Evolutionary conservation across 2,797 vertebrate species (phyloP).

Genomic region (Euthynnus affinis): DNA sequence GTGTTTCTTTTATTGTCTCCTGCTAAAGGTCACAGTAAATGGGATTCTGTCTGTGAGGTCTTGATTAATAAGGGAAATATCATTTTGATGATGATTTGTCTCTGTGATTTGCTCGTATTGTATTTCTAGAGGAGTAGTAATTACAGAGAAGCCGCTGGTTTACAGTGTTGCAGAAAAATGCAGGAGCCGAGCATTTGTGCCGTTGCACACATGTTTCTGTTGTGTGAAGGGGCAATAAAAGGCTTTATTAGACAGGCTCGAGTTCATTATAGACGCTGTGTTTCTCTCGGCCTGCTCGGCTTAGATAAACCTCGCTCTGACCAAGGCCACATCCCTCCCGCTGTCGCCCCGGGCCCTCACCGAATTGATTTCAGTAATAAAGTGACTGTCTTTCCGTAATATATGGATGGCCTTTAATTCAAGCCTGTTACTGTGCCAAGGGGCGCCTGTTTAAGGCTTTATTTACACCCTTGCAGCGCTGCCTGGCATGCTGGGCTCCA

Average conservation of each 20-base stretch:
- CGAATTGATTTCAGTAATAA: slow-evolving; percentile 95
- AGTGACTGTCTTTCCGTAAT: slow-evolving; percentile 90
- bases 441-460: slow-evolving; percentile 91
- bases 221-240: slow-evolving; percentile 75
- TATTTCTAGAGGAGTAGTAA: slow-evolving; percentile 55
- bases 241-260: slow-evolving; percentile 87
- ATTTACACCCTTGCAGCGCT: slow-evolving; percentile 88
- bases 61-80: slow-evolving; percentile 65
- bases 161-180: slow-evolving; percentile 20
- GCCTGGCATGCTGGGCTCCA: slow-evolving; percentile 73
- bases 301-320: slow-evolving; percentile 92
- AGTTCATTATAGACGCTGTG: slow-evolving; percentile 88
- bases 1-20: slow-evolving; percentile 35
- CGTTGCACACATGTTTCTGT: slow-evolving; percentile 39
- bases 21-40: slow-evolving; percentile 77
- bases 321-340: slow-evolving; percentile 87
- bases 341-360: slow-evolving; percentile 84
- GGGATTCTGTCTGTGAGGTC: slow-evolving; percentile 50
- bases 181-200: slow-evolving; percentile 21
- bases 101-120: slow-evolving; percentile 53
- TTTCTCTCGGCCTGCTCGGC: slow-evolving; percentile 87
- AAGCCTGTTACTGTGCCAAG: slow-evolving; percentile 86
- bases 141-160: slow-evolving; percentile 51
- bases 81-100: slow-evolving; percentile 60
- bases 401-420: slow-evolving; percentile 90